Base-by-base conservation (phyloP, 2,888 invertebrate genomes). In the Andrena minutula region DNA sequence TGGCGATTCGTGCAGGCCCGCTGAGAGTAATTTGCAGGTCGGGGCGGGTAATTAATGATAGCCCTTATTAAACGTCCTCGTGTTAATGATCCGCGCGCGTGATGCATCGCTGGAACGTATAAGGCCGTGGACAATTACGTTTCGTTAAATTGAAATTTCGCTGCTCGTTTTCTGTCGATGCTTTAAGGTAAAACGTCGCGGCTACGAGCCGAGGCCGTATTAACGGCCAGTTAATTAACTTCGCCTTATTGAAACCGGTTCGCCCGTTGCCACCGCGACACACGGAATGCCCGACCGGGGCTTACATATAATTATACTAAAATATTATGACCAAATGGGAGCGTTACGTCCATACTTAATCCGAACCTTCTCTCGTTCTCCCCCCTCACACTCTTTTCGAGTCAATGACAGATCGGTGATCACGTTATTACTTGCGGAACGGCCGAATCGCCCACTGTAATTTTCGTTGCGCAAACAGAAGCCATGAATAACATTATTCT, bases 201-300 rank as follows among this genome's bases (percentile, higher is more conserved):
- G 75, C 74, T 71, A 61, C 74, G 83, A 84, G 73, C 89, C 51
- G 23, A 87, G 90, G 90, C 89, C 88, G 91, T 90, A 91, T 91
- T 91, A 90, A 90, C 90, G 87, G 85, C 68, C 82, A 85, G 86
- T 90, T 92, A 92, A 93, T 92, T 92, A 92, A 91, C 91, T 83
- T 85, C 85, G 83, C 86, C 87, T 87, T 86, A 88, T 90, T 87
- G 86, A 85, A 92, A 93, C 92, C 92, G 92, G 93, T 93, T 92
- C 84, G 79, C 75, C 85, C 75, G 68, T 86, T 78, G 85, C 85
- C 75, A 82, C 81, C 78, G 80, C 68, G 71, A 74, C 70, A 70
- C 70, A 69, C 28, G 73, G 77, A 75, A 73, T 73, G 53, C 49
- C 58, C 60, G 74, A 73, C 72, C 76, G 78, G 77, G 81, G 81